Percentiles rank a stretch among this genome's conserved stretches.
Evolutionary conservation across 2,113 vertebrate genomes (phyloP).

Genomic region (Megatriorchis doriae): DNA sequence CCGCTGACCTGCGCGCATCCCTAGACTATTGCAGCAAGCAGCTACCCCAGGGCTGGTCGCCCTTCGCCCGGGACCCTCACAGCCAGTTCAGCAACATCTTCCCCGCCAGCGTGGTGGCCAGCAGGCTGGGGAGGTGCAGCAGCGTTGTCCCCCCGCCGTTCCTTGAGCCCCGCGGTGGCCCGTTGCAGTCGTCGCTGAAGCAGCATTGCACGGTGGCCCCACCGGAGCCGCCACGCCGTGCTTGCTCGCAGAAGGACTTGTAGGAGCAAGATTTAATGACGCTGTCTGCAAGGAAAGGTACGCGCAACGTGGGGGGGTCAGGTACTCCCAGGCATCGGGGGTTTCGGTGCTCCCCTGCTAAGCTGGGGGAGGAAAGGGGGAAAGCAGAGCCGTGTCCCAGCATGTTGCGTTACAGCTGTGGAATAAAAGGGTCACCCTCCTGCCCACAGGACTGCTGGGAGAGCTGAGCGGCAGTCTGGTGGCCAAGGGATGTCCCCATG

Average conservation of each 20-base stretch:
- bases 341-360: rapidly evolving
- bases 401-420: rapidly evolving
- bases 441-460: rapidly evolving
- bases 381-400: rapidly evolving
- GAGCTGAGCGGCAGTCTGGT: background rate
- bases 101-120: conserved; percentile 59
- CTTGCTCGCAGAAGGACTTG: conserved; percentile 84
- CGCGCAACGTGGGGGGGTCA: rapidly evolving
- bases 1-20: background rate
- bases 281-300: conserved; percentile 71
- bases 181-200: conserved; percentile 81
- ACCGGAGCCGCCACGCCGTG: conserved; percentile 56
- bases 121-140: conserved; percentile 42
- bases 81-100: conserved; percentile 49
- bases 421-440: background rate
- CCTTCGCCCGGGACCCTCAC: background rate
- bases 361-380: too few species aligned
- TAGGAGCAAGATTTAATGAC: conserved; percentile 84
- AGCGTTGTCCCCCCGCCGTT: background rate
- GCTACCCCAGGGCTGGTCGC: background rate
- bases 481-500: background rate
- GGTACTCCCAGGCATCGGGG: rapidly evolving
- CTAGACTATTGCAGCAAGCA: background rate
- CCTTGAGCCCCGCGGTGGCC: conserved; percentile 66
- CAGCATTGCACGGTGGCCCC: conserved; percentile 79